A percentile compares a stretch with the other conserved stretches of the same genome.
Evolutionary conservation across 2,888 invertebrate genomes (phyloP).

Genomic region (Cyrtodaria siliqua): DNA sequence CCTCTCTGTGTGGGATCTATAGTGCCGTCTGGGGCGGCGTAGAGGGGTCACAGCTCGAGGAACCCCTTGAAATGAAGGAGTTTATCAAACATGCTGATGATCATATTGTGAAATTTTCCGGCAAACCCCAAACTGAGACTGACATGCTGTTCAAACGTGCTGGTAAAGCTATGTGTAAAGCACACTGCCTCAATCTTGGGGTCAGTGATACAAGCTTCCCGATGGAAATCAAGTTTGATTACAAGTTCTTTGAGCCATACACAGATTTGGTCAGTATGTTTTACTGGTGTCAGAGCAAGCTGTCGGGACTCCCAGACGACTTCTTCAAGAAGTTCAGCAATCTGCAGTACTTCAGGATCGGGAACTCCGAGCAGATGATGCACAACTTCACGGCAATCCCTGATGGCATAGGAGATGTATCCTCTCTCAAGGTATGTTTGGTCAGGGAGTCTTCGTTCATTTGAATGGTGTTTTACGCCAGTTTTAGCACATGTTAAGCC

Average conservation of each 20-base stretch:
- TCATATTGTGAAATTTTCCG: conserved; percentile 30
- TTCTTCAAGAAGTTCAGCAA: conserved; percentile 73
- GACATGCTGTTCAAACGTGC: conserved; percentile 42
- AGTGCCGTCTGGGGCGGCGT: conserved; percentile 73
- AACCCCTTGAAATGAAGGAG: conserved; percentile 50
- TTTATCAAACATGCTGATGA: conserved; percentile 55
- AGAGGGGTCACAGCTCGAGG: conserved; percentile 58
- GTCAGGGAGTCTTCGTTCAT: too few relatives aligned
- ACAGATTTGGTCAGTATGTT: conserved; percentile 69
- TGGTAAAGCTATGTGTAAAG: conserved; percentile 59
- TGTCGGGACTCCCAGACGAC: conserved; percentile 64
- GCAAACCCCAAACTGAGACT: conserved; percentile 37
- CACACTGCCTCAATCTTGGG: conserved; percentile 53
- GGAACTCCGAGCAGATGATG: conserved; percentile 22
- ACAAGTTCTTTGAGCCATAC: conserved; percentile 73
- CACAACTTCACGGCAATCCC: conserved; percentile 54
- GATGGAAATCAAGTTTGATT: conserved; percentile 49
- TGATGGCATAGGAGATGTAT: conserved; percentile 64
- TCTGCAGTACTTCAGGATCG: conserved; percentile 66
- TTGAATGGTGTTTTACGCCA: too few relatives aligned
- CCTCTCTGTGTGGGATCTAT: conserved; percentile 75
- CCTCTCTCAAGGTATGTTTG: conserved; percentile 59
- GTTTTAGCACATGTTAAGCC: too few relatives aligned
- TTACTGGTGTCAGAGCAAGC: conserved; percentile 51
- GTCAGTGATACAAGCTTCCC: conserved; percentile 30